Base-by-base conservation (phyloP, 1,140 invertebrate genomes). In the Globodera ellingtonae region DNA sequence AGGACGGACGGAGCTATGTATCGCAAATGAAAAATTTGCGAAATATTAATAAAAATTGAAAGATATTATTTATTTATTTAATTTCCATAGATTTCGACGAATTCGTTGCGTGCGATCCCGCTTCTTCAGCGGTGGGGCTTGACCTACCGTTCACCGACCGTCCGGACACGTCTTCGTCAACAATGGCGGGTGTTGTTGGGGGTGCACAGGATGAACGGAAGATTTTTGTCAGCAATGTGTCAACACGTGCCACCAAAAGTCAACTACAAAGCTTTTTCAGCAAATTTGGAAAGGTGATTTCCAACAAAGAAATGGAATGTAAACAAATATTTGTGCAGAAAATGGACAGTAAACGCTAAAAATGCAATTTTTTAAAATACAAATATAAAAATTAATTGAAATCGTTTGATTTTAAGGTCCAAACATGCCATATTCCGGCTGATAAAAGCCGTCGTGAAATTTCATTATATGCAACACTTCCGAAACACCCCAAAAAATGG, bases 231-330 rank as follows among this genome's bases (percentile, higher is more conserved):
- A 78, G 82, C 6, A 88, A 88, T 77, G 83, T 89, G 24, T 88
- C 88, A 24, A 35, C 72, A 35, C 77, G 82, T 48, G 89, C 84
- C 5, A 89, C 88, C 6, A 80, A 72, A 13, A 83, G 82, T 46
- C 87, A 89, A 74, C 75, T 89, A 18, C 86, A 86, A 66, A 82
- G 84, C 7, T 89, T 89, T 78, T 89, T 89, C 74, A 82, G 79
- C n/a, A 89, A 89, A 82, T 89, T 89, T 78, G 87, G 87, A 79
- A 87, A 87, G 74, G 88, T 88, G 46, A 44, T 82, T 82, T 72
- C 13, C 6, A 56, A 69, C n/a, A 52, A 52, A 15, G 6, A 52
- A 52, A 52, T 10, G 15, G 15, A 52, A 52, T 52, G 52, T 52
- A 9, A 9, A 52, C 52, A 52, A 52, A 52, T 52, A 52, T 52